Conservation (phyloP, 2,113 vertebrate species). For the Danionella cerebrum region DNA sequence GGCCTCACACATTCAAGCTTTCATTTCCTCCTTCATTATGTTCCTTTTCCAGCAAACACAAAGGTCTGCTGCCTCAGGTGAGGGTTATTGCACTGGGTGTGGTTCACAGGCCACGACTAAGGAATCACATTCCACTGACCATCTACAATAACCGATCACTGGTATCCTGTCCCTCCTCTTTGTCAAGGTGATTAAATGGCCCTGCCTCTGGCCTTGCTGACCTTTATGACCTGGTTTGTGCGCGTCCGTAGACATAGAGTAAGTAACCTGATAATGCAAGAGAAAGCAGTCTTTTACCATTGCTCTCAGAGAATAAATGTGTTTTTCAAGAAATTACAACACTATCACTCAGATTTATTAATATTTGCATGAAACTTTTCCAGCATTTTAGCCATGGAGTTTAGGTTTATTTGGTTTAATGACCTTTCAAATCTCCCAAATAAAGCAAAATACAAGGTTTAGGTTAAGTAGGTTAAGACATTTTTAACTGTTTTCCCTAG, state of each 20-base stretch:
- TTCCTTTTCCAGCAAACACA: not conserved
- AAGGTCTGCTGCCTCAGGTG: constrained; percentile 34
- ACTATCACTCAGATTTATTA: no score
- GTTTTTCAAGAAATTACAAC: no score
- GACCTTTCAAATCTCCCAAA: no score
- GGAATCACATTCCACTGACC: constrained; percentile 37
- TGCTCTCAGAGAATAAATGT: no score
- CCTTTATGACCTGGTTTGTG: constrained; percentile 58
- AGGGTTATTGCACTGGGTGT: constrained; percentile 38
- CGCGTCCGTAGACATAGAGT: constrained; percentile 60
- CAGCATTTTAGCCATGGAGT: no score
- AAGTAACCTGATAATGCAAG: constrained; percentile 54
- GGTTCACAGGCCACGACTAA: constrained; percentile 17
- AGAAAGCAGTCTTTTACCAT: constrained; percentile 45
- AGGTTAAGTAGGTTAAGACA: no score
- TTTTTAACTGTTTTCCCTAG: no score
- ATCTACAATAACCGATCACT: constrained; percentile 24
- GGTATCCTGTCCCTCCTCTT: constrained; percentile 28
- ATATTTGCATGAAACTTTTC: no score
- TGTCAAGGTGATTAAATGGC: constrained; percentile 59
- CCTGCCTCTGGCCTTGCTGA: constrained; percentile 52
- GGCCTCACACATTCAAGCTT: not conserved
- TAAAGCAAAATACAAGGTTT: no score
- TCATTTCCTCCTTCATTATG: constrained; percentile 36
- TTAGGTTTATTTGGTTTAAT: no score